Evolutionary conservation across 2,797 vertebrate genomes (phyloP).

Genomic region (Coreius guichenoti): DNA sequence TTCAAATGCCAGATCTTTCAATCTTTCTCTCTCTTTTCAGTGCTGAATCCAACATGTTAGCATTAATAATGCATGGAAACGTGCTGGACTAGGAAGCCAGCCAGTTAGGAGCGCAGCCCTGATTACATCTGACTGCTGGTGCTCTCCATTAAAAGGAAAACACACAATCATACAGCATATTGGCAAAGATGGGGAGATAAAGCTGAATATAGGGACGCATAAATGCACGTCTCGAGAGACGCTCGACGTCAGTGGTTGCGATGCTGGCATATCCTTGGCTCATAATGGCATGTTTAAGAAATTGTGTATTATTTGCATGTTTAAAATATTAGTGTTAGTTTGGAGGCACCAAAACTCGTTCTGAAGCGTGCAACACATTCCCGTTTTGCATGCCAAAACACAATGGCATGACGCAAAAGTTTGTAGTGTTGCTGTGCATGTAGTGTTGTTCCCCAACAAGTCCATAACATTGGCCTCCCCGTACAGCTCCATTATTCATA

Average conservation of each 20-base stretch:
- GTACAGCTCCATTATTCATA: constrained; percentile 44
- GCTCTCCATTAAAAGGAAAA: constrained; percentile 54
- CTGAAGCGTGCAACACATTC: neutral
- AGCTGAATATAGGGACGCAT: neutral
- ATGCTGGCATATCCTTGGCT: neutral
- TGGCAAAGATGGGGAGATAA: neutral
- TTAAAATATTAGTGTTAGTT: neutral
- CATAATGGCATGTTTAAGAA: neutral
- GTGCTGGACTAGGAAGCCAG: constrained; percentile 67
- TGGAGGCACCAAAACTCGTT: neutral
- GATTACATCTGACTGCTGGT: constrained; percentile 70
- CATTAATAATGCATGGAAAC: constrained; percentile 76
- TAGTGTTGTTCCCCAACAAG: neutral
- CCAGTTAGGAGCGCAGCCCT: constrained; percentile 68
- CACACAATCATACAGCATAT: neutral
- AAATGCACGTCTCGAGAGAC: neutral
- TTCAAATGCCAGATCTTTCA: constrained; percentile 18
- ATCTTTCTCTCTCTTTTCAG: neutral
- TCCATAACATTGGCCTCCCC: neutral
- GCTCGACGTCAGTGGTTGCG: neutral
- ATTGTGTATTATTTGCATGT: neutral
- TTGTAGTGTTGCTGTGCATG: neutral
- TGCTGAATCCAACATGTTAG: constrained; percentile 63
- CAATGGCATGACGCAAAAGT: neutral
- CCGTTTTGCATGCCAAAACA: neutral